Conservation (phyloP, 2,888 invertebrate genomes). For the Seira ritae region DNA sequence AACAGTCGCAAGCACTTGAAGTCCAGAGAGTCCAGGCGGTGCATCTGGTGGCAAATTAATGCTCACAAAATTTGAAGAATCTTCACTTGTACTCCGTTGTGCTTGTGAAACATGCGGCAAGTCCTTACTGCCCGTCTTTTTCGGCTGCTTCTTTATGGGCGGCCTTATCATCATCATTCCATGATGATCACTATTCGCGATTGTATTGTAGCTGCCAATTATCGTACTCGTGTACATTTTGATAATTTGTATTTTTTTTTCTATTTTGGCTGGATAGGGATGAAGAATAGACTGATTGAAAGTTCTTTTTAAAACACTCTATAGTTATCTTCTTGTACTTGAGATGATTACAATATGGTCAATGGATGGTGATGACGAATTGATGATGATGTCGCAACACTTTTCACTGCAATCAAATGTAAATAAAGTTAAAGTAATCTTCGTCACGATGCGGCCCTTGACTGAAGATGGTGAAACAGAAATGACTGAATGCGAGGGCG, state of each 20-base stretch:
- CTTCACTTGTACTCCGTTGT: slow-evolving; percentile 63
- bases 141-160: slow-evolving; percentile 63
- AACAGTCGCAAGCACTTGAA: slow-evolving; percentile 59
- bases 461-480: no score
- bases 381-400: neutral
- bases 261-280: neutral
- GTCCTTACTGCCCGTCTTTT: slow-evolving; percentile 58
- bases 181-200: slow-evolving; percentile 64
- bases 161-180: slow-evolving; percentile 67
- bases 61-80: slow-evolving; percentile 61
- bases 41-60: slow-evolving; percentile 63
- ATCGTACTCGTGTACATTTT: slow-evolving; percentile 69
- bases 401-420: no score
- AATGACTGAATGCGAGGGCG: no score
- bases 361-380: neutral
- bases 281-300: neutral
- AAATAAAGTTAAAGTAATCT: no score
- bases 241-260: no score
- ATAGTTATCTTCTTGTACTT: neutral
- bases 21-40: slow-evolving; percentile 60
- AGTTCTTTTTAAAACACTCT: neutral
- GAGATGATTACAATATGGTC: neutral
- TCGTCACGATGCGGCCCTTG: no score
- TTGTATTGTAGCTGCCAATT: slow-evolving; percentile 68
- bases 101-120: slow-evolving; percentile 42